Evolutionary conservation across 2,113 vertebrate species (phyloP), one percentile per base, ranked within the genome.

Genomic region (Xyliphius kryptos): DNA sequence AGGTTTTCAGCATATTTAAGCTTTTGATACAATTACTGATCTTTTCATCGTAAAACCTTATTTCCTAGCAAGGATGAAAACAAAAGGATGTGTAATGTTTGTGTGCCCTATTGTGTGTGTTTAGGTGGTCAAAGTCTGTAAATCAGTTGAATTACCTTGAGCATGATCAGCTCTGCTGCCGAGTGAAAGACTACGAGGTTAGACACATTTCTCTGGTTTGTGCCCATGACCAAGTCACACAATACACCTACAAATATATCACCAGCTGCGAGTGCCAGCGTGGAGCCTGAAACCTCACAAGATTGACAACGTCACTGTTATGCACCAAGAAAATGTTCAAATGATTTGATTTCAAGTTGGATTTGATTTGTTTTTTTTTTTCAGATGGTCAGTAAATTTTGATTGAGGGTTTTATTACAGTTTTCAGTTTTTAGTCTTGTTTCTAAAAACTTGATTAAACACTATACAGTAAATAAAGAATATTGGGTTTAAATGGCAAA

Each of bases 191-290:
- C 22, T 71, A 41, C 15, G 65, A 71, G 15, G 16, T 21, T 10
- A 56, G 65, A 16, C 3, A 38, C 6, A 37, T 63, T 38, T 32
- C 7, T 19, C 26, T 76, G 68, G 65, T 15, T 3, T 76, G 74
- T 38, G 4, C 7, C 0, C 32, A 47, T 19, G 16, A 2, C 9
- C 4, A 12, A 3, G 10, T 1, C 2, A 47, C 21, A 57, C 49
- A 38, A n/a, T 70, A 61, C 48, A 50, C 22, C 15, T 73, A 76
- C 44, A 71, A 6, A 43, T 57, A 73, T 19, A 58, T 73, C 38
- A 73, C 49, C 2, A 13, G 63, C 48, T 76, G 74, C 21, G 17
- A 58, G 32, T 73, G 68, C n/a, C n/a, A n/a, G n/a, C n/a, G n/a
- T 41, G 49, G 26, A 47, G 12, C 2, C 57, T 60, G 52, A 68